Base-by-base conservation (phyloP, 1,140 invertebrate species). In the Pomacea maculata region DNA sequence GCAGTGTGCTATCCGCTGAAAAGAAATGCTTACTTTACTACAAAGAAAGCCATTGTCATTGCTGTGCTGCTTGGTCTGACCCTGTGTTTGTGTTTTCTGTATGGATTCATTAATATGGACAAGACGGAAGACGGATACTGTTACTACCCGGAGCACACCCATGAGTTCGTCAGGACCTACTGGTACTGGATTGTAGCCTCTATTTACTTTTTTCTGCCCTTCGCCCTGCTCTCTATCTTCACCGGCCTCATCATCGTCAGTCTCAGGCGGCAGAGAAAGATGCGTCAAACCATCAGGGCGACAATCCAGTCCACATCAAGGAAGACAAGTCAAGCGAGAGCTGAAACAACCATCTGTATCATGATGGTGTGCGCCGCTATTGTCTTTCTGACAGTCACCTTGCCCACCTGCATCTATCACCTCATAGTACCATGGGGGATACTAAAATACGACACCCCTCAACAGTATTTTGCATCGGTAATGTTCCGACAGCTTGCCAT, bases 1-100 rank as follows among this genome's bases (percentile, higher is more conserved):
- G 84, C 86, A 3, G 80, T 88, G 15, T 83, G 77, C 77, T 86
- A 85, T 64, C 87, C 85, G 0, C 68, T 87, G 4, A 80, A 84
- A 72, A 83, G 86, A 6, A 82, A 79, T 34, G 55, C 55, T 34
- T 72, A 68, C n/a, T 82, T 71, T 57, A 77, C 68, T 19, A 72
- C 74, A 34, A 77, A 82, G 1, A 67, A 77, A 25, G 73, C 81
- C 4, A 70, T 71, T 0, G 54, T 86, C 19, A 61, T 79, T 8
- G 76, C 83, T 25, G 65, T 65, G 0, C 70, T 85, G 8, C 83
- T 83, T 55, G 61, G 45, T 25, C 45, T 64, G 34, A 21, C 61
- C 17, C 75, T 64, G 8, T n/a, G 63, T 34, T 15, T 77, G 52
- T 77, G 75, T 29, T 64, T 14, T 21, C 80, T 11, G 25, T 72